Conservation (phyloP, 2,113 vertebrate species). For the Machaerirhynchus nigripectus region DNA sequence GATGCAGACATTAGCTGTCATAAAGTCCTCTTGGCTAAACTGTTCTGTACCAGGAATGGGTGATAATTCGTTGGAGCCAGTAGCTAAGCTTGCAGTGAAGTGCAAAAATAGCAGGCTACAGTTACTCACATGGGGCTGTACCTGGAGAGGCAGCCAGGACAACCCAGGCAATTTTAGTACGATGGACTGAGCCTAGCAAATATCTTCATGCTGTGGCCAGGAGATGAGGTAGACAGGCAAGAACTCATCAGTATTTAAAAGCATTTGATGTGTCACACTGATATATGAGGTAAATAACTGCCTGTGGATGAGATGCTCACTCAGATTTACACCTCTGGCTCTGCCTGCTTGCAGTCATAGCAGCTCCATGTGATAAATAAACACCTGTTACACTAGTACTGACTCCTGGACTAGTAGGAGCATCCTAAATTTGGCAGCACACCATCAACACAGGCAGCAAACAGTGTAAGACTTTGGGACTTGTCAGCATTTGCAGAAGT, state of each 20-base stretch:
- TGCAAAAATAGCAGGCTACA: background rate
- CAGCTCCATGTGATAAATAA: background rate
- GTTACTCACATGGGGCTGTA: background rate
- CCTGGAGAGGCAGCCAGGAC: background rate
- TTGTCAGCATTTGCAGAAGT: background rate
- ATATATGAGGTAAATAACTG: background rate
- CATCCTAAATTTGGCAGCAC: background rate
- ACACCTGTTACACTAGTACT: background rate
- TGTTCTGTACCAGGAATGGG: background rate
- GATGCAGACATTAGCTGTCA: background rate
- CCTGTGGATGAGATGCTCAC: background rate
- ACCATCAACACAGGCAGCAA: background rate
- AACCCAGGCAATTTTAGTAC: background rate
- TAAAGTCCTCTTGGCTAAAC: background rate
- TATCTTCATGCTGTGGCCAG: background rate
- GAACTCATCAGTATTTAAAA: background rate
- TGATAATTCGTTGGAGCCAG: background rate
- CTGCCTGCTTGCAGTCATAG: background rate
- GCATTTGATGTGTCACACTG: background rate
- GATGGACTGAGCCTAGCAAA: background rate
- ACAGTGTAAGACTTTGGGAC: background rate
- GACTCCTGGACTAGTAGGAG: background rate
- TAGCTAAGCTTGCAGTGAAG: background rate
- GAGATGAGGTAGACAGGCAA: background rate
- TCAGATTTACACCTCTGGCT: background rate